These are phyloP conservation scores for Novumbra hubbsi DNA, from an alignment of 2,797 vertebrate genomes.

Conservation along the genomic window DNA sequence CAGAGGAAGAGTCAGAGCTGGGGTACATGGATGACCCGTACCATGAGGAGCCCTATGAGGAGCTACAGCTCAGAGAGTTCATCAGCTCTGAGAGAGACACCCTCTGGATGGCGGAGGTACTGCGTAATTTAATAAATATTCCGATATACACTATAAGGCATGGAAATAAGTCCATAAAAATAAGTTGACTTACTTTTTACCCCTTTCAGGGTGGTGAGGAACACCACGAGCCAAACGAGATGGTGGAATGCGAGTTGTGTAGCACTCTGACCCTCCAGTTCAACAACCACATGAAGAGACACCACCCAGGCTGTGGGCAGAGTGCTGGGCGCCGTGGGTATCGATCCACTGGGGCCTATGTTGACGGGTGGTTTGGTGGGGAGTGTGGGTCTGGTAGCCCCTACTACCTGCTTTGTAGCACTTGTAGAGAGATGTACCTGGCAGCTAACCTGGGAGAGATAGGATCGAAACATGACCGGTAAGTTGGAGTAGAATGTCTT, in stretches of 20 bases:
- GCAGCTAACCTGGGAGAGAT: slow-evolving; percentile 64
- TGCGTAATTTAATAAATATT: background rate
- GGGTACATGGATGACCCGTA: slow-evolving; percentile 83
- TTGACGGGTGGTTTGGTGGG: slow-evolving; percentile 83
- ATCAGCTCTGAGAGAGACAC: slow-evolving; percentile 78
- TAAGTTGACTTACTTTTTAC: background rate
- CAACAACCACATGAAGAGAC: slow-evolving; percentile 78
- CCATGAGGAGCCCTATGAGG: slow-evolving; percentile 78
- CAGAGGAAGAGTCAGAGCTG: slow-evolving; percentile 78
- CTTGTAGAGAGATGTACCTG: slow-evolving; percentile 79
- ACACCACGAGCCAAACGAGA: slow-evolving; percentile 66
- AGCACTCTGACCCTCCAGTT: slow-evolving; percentile 78
- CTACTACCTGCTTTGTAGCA: slow-evolving; percentile 79
- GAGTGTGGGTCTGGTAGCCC: slow-evolving; percentile 83
- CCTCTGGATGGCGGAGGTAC: slow-evolving; percentile 79
- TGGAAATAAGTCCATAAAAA: background rate
- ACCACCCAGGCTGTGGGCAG: slow-evolving; percentile 80
- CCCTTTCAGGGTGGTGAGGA: slow-evolving; percentile 70
- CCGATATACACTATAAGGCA: background rate
- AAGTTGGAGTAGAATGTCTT: background rate
- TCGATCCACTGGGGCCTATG: slow-evolving; percentile 79
- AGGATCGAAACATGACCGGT: slow-evolving; percentile 72
- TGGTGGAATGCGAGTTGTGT: slow-evolving; percentile 82
- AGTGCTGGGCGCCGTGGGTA: slow-evolving; percentile 79
- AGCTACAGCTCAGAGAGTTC: slow-evolving; percentile 77